These are phyloP conservation scores for Benthosema pterotum DNA, from an alignment of 2,797 vertebrate genomes.

Conservation along the genomic window DNA sequence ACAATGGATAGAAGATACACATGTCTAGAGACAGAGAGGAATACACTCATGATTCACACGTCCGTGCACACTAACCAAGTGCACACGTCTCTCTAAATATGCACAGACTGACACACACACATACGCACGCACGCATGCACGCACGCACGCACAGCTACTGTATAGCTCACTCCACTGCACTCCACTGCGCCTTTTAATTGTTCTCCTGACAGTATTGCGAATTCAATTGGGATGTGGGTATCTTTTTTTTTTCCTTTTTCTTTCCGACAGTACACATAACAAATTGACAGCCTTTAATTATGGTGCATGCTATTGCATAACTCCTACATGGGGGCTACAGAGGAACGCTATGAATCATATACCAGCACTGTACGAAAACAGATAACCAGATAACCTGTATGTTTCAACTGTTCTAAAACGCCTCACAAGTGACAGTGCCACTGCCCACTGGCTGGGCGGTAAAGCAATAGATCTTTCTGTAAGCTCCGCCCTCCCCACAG, in stretches of 20 bases:
- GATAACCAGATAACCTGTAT: background rate
- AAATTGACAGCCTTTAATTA: slow-evolving; percentile 57
- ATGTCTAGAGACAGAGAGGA: no score
- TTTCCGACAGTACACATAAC: slow-evolving; percentile 53
- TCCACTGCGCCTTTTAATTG: slow-evolving; percentile 56
- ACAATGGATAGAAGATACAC: no score
- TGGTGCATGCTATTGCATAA: slow-evolving; percentile 37
- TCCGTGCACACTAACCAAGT: slow-evolving; percentile 24
- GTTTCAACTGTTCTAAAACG: slow-evolving; percentile 21
- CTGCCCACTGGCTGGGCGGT: no score
- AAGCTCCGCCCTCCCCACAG: no score
- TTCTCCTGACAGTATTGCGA: slow-evolving; percentile 45
- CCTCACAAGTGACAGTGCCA: slow-evolving; percentile 11
- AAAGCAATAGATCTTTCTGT: no score
- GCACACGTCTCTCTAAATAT: background rate
- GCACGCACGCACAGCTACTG: no score
- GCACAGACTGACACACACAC: no score
- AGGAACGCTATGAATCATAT: slow-evolving; percentile 33
- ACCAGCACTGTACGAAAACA: slow-evolving; percentile 1
- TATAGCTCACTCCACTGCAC: slow-evolving; percentile 23
- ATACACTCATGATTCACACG: no score
- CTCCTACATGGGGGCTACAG: slow-evolving; percentile 22
- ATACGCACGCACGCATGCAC: no score
- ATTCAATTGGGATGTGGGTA: no score
- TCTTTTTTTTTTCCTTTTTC: slow-evolving; percentile 52